Evolutionary conservation across 2,113 vertebrate genomes (phyloP), one percentile per base, ranked within the genome.

Genomic region (Tautogolabrus adspersus): DNA sequence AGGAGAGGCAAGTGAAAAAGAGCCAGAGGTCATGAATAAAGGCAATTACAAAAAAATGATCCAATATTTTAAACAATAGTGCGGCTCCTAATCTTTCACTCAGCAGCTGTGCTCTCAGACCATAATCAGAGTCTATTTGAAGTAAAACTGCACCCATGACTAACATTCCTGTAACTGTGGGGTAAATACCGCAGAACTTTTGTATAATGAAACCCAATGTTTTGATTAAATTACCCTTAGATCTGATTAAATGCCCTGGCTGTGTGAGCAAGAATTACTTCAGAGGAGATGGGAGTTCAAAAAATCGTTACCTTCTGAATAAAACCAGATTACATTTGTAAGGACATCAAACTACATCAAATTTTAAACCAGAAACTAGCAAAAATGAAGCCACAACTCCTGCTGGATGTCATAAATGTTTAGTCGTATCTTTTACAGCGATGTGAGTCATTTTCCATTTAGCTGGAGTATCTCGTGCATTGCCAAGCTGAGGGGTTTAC

Each of bases 361-460:
- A 57, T 37, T 60, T 6, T 11, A 72, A 77, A 68, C n/a, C 0
- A 3, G 19, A 64, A 74, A 51, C 3, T 7, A 57, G 21, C 13
- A 58, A 51, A 26, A 11, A 54, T 1, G 69, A 81, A 64, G 22
- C 12, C 37, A 19, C 12, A 68, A 62, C 54, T 75, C 1, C 57
- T 76, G 42, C 18, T 47, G 42, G 49, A 51, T 55, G 18, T 59
- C 56, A 64, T 34, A 21, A 42, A 62, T 78, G 44, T 47, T 77
- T 60, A 69, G 37, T 5, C 8, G 19, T 65, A 58, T 80, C 10
- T 78, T 70, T 84, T 66, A 76, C 52, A 60, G 52, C 22, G 46
- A 58, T 47, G 59, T 81, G 84, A 90, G 78, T 88, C 84, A 87
- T 74, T 75, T 86, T 69, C 52, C 72, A 65, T 16, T 13, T 47